A percentile compares a stretch with the other conserved stretches of the same genome.
Evolutionary conservation across 2,797 vertebrate species (phyloP).

Genomic region (Hipposideros larvatus): DNA sequence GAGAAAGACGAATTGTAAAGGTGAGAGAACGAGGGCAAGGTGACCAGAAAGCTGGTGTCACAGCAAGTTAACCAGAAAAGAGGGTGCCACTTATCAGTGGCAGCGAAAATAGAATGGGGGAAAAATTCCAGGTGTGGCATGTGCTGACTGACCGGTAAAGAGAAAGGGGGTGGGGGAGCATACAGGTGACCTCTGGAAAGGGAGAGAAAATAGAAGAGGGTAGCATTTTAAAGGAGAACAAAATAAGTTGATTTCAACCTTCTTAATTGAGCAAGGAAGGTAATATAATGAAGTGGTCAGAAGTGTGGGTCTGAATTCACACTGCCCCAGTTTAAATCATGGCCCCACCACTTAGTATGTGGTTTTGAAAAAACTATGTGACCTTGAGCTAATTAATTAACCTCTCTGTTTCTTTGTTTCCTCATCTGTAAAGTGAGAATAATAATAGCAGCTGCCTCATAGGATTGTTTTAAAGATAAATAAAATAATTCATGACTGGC

Average conservation of each 20-base stretch:
- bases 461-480: not conserved
- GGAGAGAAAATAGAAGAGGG: not conserved
- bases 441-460: not conserved
- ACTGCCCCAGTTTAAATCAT: not conserved
- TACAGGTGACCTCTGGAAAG: not conserved
- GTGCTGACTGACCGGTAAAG: not conserved
- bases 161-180: not conserved
- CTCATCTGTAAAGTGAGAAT: not conserved
- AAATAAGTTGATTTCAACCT: not conserved
- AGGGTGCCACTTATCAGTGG: not conserved
- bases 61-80: not conserved
- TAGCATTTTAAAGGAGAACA: not conserved
- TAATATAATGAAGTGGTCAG: not conserved
- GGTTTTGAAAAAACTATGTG: not conserved
- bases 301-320: not conserved
- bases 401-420: not conserved
- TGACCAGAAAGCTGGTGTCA: rapidly evolving
- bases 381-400: not conserved
- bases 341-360: not conserved
- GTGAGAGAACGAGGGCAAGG: not conserved
- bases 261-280: not conserved
- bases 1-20: not conserved
- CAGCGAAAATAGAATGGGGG: not conserved
- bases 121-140: not conserved
- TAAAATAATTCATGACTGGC: not conserved